Conservation (phyloP, 2,113 vertebrate genomes). For the Muscicapa adusta region DNA sequence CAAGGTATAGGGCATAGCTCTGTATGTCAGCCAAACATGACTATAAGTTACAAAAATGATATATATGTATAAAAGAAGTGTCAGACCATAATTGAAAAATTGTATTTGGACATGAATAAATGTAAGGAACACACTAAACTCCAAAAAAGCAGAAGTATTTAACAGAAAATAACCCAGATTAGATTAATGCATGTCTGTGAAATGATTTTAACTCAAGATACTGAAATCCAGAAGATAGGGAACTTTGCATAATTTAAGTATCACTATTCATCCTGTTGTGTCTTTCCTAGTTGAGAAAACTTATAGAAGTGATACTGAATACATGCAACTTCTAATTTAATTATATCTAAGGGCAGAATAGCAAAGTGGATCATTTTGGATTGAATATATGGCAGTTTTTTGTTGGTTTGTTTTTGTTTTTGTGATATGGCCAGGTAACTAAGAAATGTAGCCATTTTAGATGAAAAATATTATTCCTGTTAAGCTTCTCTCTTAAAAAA, state of each 20-base stretch:
- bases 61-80: slow-evolving; percentile 66
- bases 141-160: background rate
- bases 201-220: slow-evolving; percentile 22
- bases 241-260: background rate
- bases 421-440: too few species aligned
- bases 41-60: slow-evolving; percentile 63
- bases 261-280: background rate
- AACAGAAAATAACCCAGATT: slow-evolving; percentile 11
- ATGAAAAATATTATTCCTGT: too few species aligned
- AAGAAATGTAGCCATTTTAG: too few species aligned
- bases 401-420: background rate
- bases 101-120: slow-evolving; percentile 41
- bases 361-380: background rate
- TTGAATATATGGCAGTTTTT: background rate
- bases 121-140: slow-evolving; percentile 35
- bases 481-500: too few species aligned
- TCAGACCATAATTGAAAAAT: slow-evolving; percentile 63
- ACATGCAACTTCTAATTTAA: slow-evolving; percentile 15
- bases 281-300: background rate
- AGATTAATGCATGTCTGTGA: slow-evolving; percentile 7
- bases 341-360: background rate
- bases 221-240: background rate
- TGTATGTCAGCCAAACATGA: slow-evolving; percentile 58
- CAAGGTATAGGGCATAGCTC: slow-evolving; percentile 57
- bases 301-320: background rate